phyloP scores from a whole-genome alignment of 2,797 vertebrate species.

The Tinamus major region DNA sequence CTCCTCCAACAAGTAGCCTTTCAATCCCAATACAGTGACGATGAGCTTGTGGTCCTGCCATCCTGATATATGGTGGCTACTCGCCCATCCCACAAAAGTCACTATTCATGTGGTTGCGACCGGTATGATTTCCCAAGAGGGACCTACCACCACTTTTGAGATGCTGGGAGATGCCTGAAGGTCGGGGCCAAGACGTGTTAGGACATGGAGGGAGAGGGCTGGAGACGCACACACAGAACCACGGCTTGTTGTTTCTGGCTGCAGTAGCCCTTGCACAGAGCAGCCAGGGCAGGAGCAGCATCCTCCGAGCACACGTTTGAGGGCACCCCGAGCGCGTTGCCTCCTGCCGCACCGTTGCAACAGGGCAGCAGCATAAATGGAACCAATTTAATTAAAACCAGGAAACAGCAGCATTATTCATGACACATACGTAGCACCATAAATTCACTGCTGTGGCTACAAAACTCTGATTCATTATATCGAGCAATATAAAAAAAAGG shows the following conservation, averaged over 20 bases:
- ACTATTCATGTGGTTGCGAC: not conserved
- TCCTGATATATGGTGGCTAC: fast-evolving
- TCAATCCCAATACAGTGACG: not conserved
- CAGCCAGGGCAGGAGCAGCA: not conserved
- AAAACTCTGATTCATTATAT: not conserved
- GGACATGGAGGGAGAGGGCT: not conserved
- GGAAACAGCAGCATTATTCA: constrained; percentile 10
- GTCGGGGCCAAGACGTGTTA: not conserved
- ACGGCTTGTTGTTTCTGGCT: not conserved
- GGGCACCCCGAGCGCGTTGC: not conserved
- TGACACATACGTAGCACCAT: not conserved
- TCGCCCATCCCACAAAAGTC: not conserved
- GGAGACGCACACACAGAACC: fast-evolving
- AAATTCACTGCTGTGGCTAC: not conserved
- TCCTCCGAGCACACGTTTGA: not conserved
- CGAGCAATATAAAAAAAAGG: not conserved
- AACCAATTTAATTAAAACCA: constrained; percentile 41
- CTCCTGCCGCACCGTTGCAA: not conserved
- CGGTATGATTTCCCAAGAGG: not conserved
- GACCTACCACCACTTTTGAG: not conserved
- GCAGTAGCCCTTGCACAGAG: not conserved
- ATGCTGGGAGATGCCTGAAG: not conserved
- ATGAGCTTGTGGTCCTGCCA: not conserved
- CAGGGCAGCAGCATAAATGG: not conserved
- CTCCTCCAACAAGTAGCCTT: not conserved